phyloP scores from a whole-genome alignment of 2,888 invertebrate species.

The Drosophila borborema region DNA sequence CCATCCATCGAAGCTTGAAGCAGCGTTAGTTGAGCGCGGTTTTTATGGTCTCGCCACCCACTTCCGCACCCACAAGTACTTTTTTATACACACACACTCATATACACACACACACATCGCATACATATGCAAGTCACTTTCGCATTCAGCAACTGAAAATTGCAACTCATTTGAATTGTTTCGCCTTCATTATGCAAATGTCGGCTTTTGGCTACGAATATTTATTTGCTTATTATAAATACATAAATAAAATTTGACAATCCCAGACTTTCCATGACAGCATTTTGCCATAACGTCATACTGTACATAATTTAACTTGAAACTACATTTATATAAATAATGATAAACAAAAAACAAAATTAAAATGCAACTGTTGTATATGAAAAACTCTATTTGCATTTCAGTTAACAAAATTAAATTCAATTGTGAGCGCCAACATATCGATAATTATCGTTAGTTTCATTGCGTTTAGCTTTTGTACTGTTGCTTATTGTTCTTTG shows the following conservation, averaged over 20 bases:
- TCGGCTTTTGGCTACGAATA: conserved; percentile 58
- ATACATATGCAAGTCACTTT: conserved; percentile 44
- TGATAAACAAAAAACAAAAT: background rate
- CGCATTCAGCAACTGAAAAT: conserved; percentile 61
- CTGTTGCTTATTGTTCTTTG: accelerated
- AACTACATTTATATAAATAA: background rate
- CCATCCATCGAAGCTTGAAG: conserved; percentile 49
- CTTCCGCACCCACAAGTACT: conserved; percentile 58
- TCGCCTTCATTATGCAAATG: conserved; percentile 75
- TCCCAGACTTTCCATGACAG: conserved; percentile 35
- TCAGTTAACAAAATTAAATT: background rate
- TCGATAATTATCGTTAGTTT: conserved; percentile 10
- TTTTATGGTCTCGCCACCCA: conserved; percentile 59
- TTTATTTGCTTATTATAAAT: conserved; percentile 73
- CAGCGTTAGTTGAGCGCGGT: conserved; percentile 29
- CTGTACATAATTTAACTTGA: background rate
- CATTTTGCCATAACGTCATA: conserved; percentile 6
- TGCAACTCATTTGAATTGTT: conserved; percentile 74
- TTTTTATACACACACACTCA: conserved; percentile 10
- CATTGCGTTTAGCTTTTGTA: conserved; percentile 20
- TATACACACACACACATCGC: background rate
- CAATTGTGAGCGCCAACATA: conserved; percentile 10
- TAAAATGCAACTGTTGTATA: background rate
- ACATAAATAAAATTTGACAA: conserved; percentile 54
- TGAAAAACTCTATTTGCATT: background rate